Conservation (phyloP, 2,888 invertebrate genomes). For the Tachina fera region DNA sequence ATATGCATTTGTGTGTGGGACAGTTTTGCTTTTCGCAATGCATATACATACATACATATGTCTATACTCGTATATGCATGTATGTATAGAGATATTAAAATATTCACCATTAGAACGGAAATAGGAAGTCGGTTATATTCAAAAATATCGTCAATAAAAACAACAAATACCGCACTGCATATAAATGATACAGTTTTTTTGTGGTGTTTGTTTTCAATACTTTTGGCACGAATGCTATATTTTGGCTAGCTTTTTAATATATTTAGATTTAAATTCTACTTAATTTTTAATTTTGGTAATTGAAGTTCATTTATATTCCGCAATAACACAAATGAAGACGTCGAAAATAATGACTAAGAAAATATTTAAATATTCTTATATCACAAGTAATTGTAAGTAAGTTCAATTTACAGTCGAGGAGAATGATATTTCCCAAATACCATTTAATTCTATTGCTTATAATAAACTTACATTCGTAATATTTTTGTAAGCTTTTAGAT, state of each 20-base stretch:
- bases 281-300: not conserved
- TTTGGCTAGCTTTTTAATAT: constrained; percentile 27
- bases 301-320: constrained; percentile 5
- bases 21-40: not conserved
- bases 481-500: too few relatives aligned
- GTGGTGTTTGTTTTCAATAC: constrained; percentile 4
- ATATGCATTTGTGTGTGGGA: not conserved
- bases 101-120: constrained; percentile 66
- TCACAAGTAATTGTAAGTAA: too few relatives aligned
- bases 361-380: too few relatives aligned
- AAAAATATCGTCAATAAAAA: constrained; percentile 43
- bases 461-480: too few relatives aligned
- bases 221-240: constrained; percentile 23
- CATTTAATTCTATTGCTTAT: too few relatives aligned
- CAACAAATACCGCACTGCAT: constrained; percentile 56
- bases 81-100: not conserved
- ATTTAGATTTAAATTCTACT: constrained; percentile 42
- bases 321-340: not conserved
- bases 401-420: too few relatives aligned
- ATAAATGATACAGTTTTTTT: constrained; percentile 48
- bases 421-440: too few relatives aligned
- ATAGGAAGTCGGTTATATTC: constrained; percentile 68
- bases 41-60: not conserved
- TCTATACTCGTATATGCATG: not conserved
- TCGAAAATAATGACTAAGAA: too few relatives aligned